phyloP scores from a whole-genome alignment of 2,888 invertebrate species.

The Archaeoteleia sp. region DNA sequence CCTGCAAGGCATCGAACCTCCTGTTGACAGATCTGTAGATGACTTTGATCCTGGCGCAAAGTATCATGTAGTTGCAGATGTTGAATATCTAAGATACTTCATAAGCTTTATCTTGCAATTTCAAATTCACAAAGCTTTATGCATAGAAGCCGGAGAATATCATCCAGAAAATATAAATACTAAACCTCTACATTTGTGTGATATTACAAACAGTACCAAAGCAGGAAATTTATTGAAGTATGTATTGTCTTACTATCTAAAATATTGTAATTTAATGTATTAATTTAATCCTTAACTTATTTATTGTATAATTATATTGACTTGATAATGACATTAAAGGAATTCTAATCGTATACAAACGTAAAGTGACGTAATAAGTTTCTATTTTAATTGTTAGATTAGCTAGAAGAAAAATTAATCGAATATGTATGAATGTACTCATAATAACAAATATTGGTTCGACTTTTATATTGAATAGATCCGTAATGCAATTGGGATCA shows the following conservation, averaged over 20 bases:
- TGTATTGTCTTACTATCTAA: too few species aligned
- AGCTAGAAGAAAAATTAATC: too few species aligned
- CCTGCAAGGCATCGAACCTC: constrained; percentile 81
- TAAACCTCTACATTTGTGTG: constrained; percentile 88
- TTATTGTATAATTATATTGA: too few species aligned
- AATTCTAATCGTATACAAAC: too few species aligned
- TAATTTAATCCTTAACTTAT: too few species aligned
- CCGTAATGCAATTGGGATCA: constrained; percentile 80
- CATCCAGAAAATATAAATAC: constrained; percentile 79
- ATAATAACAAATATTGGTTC: too few species aligned
- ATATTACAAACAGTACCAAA: constrained; percentile 86
- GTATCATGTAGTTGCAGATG: constrained; percentile 75
- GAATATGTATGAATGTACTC: too few species aligned
- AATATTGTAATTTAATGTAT: too few species aligned
- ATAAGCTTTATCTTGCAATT: constrained; percentile 89
- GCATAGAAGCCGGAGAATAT: constrained; percentile 87
- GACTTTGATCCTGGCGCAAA: constrained; percentile 80
- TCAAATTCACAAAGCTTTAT: constrained; percentile 87
- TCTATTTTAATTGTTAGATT: too few species aligned
- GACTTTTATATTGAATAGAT: constrained; percentile 70
- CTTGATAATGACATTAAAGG: too few species aligned
- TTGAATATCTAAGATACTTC: constrained; percentile 80
- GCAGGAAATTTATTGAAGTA: constrained; percentile 85
- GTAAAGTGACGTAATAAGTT: too few species aligned
- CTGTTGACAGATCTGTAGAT: constrained; percentile 78